phyloP scores from a whole-genome alignment of 2,888 invertebrate genomes.

The Trilocha varians region DNA sequence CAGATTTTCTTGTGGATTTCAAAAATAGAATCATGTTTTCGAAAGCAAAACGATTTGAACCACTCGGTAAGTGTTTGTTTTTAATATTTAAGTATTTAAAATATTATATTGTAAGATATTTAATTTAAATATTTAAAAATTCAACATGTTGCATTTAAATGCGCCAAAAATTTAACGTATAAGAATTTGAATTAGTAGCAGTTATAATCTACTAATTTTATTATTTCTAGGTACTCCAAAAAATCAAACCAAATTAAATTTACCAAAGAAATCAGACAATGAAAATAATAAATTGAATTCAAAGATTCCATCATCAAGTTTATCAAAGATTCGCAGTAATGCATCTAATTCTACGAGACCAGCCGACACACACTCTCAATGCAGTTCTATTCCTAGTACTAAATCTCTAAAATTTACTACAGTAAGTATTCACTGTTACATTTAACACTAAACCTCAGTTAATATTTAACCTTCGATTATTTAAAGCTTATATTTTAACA shows the following conservation, averaged over 20 bases:
- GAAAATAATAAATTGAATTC: constrained; percentile 20
- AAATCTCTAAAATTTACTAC: constrained; percentile 45
- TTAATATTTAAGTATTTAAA: too few relatives aligned
- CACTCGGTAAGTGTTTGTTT: constrained; percentile 53
- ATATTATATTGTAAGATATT: too few relatives aligned
- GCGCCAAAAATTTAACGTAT: too few relatives aligned
- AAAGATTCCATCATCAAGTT: constrained; percentile 14
- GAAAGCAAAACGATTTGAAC: constrained; percentile 62
- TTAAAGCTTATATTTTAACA: too few relatives aligned
- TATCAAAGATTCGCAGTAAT: constrained; percentile 17
- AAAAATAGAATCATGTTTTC: constrained; percentile 46
- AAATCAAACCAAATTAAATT: constrained; percentile 26
- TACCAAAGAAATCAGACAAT: constrained; percentile 28
- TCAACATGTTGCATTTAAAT: too few relatives aligned
- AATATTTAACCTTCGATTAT: too few relatives aligned
- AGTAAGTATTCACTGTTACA: constrained; percentile 29
- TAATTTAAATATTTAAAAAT: too few relatives aligned
- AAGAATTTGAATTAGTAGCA: too few relatives aligned
- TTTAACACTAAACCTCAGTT: not conserved
- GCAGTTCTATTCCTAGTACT: constrained; percentile 44
- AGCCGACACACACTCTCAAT: constrained; percentile 43
- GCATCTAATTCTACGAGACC: constrained; percentile 20
- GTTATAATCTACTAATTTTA: too few relatives aligned
- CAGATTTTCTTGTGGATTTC: not conserved
- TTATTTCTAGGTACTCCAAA: constrained; percentile 29